Base-by-base conservation (phyloP, 2,888 invertebrate species). In the Erpobdella octoculata region DNA sequence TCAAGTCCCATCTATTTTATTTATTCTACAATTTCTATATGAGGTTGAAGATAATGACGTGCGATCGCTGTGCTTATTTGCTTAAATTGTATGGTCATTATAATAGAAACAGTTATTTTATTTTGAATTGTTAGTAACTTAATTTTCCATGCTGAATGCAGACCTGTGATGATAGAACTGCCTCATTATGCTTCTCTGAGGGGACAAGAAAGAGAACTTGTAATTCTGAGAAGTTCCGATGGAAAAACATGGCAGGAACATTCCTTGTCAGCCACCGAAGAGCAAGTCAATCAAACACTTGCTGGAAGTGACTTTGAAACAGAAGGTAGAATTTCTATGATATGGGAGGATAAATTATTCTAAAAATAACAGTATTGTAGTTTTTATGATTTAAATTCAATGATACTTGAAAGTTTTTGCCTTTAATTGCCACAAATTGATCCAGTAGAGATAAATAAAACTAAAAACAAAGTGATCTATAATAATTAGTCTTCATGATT, bases 171-270 rank as follows among this genome's bases (percentile, higher is more conserved):
- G 74, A 89, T 96, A 78, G 96, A 97, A 86, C 93, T 97, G 71
- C 98, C 98, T 36, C 98, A 98, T 85, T 98, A 97, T 85, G 98
- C 97, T 0, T 95, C 97, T 0, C 87, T 98, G 65, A 89, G 98
- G 18, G 96, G 94, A 66, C 92, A 79, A 80, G 98, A 99, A 84
- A 88, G 98, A 31, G 98, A 99, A 87, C 96, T 99, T 72, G 93
- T 96, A 48, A 93, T 99, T 78, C 86, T 98, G 62, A 89, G 98
- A 71, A 96, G 95, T 6, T 97, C 98, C 84, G 96, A 98, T 82
- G 98, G 98, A 9, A 95, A 97, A 81, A 93, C 92, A 72, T 99
- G 98, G 98, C 89, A 93, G 72, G 98, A 99, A 82, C 98, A 99
- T 83, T 92, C 61, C 35, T 33, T 95, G 79, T 94, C 96, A 25